phyloP scores from a whole-genome alignment of 1,140 invertebrate species.

The Mya arenaria region DNA sequence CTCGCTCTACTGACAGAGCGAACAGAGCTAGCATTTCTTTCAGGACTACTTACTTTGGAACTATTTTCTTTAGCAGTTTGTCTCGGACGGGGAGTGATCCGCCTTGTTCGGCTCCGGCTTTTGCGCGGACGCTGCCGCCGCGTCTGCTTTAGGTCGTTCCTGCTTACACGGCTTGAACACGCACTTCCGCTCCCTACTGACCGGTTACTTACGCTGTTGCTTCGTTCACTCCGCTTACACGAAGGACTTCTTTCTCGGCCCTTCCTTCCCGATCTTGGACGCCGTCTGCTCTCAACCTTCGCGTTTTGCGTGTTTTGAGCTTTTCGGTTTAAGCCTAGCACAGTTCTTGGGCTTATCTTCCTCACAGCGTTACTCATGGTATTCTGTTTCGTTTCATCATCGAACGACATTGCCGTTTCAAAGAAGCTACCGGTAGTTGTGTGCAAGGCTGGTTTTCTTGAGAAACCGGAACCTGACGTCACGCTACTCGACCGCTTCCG shows the following conservation, averaged over 20 bases:
- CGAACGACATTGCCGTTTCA: constrained; percentile 39
- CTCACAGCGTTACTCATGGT: constrained; percentile 41
- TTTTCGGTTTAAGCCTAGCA: constrained; percentile 9
- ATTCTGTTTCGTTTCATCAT: constrained; percentile 47
- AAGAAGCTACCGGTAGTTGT: constrained; percentile 31
- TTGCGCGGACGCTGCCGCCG: not conserved
- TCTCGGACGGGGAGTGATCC: not conserved
- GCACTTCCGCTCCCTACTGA: constrained; percentile 7
- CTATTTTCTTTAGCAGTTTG: not conserved
- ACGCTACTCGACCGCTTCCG: constrained; percentile 22
- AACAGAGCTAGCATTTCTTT: not conserved
- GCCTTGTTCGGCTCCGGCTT: constrained; percentile 27
- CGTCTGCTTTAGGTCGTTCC: not conserved
- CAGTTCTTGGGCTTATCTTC: constrained; percentile 5
- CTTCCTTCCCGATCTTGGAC: constrained; percentile 24
- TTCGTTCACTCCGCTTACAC: constrained; percentile 20
- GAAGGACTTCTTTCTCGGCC: constrained; percentile 31
- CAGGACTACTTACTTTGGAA: constrained; percentile 30
- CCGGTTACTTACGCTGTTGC: constrained; percentile 12
- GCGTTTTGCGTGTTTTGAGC: not conserved
- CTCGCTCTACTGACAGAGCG: constrained; percentile 14
- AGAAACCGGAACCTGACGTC: not conserved
- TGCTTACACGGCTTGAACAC: constrained; percentile 1
- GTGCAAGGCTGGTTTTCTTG: not conserved
- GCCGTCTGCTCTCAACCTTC: not conserved